Evolutionary conservation across 2,113 vertebrate genomes (phyloP), one percentile per base, ranked within the genome.

Genomic region (Phrynocephalus versicolor): DNA sequence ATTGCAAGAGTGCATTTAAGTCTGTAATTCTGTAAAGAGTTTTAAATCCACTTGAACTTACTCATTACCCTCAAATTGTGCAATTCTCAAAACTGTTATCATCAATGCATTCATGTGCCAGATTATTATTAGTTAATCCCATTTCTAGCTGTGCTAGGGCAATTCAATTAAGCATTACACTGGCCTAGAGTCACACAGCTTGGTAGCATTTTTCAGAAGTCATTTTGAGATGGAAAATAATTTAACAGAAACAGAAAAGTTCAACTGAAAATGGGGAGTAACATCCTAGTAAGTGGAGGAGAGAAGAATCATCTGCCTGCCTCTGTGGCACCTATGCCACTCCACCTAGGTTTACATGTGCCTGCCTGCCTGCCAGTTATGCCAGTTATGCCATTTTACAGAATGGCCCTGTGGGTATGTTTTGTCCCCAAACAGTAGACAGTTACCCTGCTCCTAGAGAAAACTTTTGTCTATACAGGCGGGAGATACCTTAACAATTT

Each of bases 141-240:
- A 81, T 15, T 2, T 35, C 1, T 0, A 0, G 0, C 18, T 83
- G 81, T 45, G 58, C 79, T 0, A 45, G 2, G 0, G 0, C 35
- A 5, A 69, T 84, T 84, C 77, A 33, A 45, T 65, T 57, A 45
- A 84, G 39, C 67, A 15, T 67, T 79, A 84, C 37, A 82, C 13
- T 25, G 83, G 39, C 16, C 3, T 39, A 72, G 41, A 70, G 51
- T 72, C 67, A 35, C 57, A 21, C 39, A 41, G 69, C 9, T 73
- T 62, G 25, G 27, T 83, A 45, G 33, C 57, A 70, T 41, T 83
- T 74, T 35, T 62, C 25, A 73, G 70, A 35, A 83, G 55, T 41
- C 55, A 41, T 39, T 73, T 62, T 19, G 27, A 62, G 35, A 73
- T 4, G 19, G 37, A 3, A 74, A 74, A 74, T 60, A 45, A 62